These are phyloP conservation scores for Porphyrio hochstetteri DNA, from an alignment of 2,113 vertebrate genomes.

Conservation along the genomic window DNA sequence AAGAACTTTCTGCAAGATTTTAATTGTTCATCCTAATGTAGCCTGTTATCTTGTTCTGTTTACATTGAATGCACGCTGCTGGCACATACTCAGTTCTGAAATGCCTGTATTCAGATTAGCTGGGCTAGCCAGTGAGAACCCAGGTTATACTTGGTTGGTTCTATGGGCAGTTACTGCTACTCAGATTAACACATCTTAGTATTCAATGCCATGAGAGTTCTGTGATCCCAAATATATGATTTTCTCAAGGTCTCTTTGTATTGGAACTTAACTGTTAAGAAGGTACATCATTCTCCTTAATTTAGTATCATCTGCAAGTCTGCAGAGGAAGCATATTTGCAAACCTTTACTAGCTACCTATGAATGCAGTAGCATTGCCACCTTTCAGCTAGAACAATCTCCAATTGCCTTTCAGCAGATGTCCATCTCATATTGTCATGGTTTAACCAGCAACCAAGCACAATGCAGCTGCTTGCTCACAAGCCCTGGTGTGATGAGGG, in stretches of 20 bases:
- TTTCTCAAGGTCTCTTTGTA: neutral
- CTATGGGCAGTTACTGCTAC: neutral
- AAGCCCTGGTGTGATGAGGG: no score
- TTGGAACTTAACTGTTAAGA: neutral
- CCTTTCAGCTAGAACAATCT: neutral
- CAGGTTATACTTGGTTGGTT: neutral
- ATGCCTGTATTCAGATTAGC: neutral
- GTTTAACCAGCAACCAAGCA: no score
- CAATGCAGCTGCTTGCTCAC: no score
- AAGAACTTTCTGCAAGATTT: neutral
- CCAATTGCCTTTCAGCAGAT: neutral
- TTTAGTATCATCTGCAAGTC: neutral
- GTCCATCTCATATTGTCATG: neutral
- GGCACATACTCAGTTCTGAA: neutral
- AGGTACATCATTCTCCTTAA: neutral
- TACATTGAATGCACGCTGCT: neutral
- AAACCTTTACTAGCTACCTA: neutral
- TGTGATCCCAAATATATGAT: rapidly evolving
- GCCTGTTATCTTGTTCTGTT: neutral
- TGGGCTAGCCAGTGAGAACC: neutral
- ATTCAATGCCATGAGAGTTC: neutral
- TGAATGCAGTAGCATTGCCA: neutral
- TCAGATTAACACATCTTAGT: no score
- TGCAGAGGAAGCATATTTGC: neutral
- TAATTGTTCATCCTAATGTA: neutral